Conservation (phyloP, 1,140 invertebrate species). For the Eueides isabella region DNA sequence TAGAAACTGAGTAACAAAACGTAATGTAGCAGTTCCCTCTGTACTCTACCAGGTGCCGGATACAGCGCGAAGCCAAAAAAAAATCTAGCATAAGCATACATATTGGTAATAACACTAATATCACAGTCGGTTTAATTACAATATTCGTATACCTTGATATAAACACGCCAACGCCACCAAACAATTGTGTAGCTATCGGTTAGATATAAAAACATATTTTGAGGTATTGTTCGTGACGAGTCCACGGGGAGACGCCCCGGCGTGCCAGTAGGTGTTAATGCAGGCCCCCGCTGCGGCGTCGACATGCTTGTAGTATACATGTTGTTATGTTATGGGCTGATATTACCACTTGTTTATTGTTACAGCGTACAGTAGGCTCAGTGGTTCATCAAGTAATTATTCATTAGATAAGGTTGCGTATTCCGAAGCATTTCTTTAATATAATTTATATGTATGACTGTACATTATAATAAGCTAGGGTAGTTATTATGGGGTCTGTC, state of each 20-base stretch:
- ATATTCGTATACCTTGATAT: neutral
- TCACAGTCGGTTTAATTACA: neutral
- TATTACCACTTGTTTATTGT: neutral
- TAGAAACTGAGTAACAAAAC: no score
- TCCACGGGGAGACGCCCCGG: constrained; percentile 39
- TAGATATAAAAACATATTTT: constrained; percentile 1
- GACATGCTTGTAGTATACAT: constrained; percentile 11
- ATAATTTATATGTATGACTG: no score
- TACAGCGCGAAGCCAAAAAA: no score
- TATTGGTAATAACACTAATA: no score
- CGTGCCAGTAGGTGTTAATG: constrained; percentile 63
- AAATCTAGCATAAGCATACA: no score
- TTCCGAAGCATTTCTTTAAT: no score
- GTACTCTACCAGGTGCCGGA: no score
- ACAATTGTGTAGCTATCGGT: neutral
- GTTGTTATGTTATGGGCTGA: neutral
- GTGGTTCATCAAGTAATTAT: no score
- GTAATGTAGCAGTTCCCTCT: no score
- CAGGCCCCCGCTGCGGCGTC: constrained; percentile 49
- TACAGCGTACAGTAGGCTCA: neutral
- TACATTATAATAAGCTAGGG: no score
- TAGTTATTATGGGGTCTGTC: no score
- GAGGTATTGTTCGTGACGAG: neutral
- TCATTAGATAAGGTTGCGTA: no score
- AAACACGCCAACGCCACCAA: neutral